Conservation (phyloP, 2,113 vertebrate genomes). For the Phainopepla nitens region DNA sequence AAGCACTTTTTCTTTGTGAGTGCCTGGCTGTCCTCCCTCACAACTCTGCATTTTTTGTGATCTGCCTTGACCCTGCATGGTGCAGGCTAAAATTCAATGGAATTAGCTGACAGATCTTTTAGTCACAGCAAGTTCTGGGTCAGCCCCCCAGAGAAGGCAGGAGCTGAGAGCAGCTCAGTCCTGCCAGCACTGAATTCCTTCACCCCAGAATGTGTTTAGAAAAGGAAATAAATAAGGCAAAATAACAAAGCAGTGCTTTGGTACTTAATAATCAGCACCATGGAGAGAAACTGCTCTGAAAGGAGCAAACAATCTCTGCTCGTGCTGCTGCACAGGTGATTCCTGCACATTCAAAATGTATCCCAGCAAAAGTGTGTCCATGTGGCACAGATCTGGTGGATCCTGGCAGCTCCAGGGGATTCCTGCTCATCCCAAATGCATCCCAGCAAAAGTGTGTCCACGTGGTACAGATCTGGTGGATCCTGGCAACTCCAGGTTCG, state of each 20-base stretch:
- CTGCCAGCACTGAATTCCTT: background rate
- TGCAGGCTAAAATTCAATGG: background rate
- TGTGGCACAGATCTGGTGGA: rapidly evolving
- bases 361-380: rapidly evolving
- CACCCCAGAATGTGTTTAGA: background rate
- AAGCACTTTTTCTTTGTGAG: background rate
- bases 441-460: no score
- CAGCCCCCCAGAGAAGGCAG: background rate
- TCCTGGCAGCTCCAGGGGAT: background rate
- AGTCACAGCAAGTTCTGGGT: background rate
- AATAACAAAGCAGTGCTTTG: background rate
- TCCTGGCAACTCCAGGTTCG: no score
- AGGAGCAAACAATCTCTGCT: no score
- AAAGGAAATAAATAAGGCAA: background rate
- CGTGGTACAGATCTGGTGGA: no score
- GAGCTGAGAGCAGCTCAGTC: background rate
- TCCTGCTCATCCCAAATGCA: no score
- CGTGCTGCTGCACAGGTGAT: background rate
- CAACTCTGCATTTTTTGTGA: background rate
- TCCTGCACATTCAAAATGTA: rapidly evolving
- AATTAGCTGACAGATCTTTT: background rate
- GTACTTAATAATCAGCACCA: background rate
- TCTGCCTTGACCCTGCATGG: background rate
- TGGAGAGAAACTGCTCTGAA: background rate
- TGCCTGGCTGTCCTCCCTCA: background rate